Percentiles rank a stretch among this genome's conserved stretches.
Evolutionary conservation across 2,888 invertebrate genomes (phyloP).

Genomic region (Cenopis cana): DNA sequence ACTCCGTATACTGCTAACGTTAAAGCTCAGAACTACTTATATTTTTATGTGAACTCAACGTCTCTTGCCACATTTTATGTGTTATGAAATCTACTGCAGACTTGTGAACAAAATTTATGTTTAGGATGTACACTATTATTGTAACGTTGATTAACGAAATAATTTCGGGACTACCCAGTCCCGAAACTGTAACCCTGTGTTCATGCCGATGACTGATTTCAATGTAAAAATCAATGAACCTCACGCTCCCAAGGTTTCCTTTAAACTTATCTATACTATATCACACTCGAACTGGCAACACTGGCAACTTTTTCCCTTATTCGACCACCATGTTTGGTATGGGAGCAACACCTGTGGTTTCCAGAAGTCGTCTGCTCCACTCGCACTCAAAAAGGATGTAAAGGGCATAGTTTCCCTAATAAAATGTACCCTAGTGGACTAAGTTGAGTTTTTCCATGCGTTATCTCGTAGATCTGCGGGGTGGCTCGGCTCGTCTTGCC

Average conservation of each 20-base stretch:
- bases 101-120: background rate
- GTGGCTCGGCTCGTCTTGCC: slow-evolving; percentile 13
- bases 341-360: slow-evolving; percentile 12
- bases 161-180: too few relatives aligned
- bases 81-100: background rate
- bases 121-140: background rate
- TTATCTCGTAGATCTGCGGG: slow-evolving; percentile 14
- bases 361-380: slow-evolving; percentile 1
- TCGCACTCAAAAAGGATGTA: slow-evolving; percentile 5
- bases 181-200: background rate
- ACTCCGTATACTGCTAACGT: too few relatives aligned
- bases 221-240: slow-evolving; percentile 11
- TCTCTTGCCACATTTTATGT: background rate
- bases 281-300: slow-evolving; percentile 6
- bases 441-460: slow-evolving; percentile 9
- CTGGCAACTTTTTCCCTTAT: slow-evolving; percentile 17
- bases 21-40: too few relatives aligned
- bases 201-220: background rate
- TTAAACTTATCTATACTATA: background rate
- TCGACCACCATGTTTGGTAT: slow-evolving; percentile 3
- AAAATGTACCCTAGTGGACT: slow-evolving; percentile 1
- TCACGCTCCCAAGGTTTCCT: background rate
- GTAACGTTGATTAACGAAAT: too few relatives aligned
- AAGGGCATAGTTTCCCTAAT: slow-evolving; percentile 8
- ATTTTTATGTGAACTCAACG: too few relatives aligned